A percentile compares a stretch with the other conserved stretches of the same genome.
Conservation (phyloP, 1,140 invertebrate genomes). For the Adoxophyes honmai region DNA sequence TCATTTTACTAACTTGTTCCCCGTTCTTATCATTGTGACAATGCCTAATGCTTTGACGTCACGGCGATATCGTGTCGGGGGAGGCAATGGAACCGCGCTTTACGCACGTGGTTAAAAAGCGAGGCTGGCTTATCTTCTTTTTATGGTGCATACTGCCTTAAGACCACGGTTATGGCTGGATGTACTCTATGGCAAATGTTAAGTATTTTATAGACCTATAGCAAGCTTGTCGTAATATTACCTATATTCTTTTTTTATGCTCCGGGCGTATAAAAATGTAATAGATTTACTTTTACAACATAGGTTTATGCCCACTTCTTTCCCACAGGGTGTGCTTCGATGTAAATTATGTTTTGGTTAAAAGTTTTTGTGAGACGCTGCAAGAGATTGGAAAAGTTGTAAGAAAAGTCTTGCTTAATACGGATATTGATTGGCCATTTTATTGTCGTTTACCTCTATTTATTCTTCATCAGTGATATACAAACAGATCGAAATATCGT, state of each 20-base stretch:
- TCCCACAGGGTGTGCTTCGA: not conserved
- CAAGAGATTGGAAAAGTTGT: too few relatives aligned
- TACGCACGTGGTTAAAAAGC: constrained; percentile 47
- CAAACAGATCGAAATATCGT: too few relatives aligned
- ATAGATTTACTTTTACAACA: constrained; percentile 15
- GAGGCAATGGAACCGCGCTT: constrained; percentile 32
- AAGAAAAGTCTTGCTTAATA: too few relatives aligned
- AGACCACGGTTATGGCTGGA: constrained; percentile 9
- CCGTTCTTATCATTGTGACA: too few relatives aligned
- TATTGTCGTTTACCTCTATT: too few relatives aligned
- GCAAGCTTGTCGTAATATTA: constrained; percentile 11
- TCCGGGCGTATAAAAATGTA: constrained; percentile 3
- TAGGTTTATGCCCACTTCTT: constrained; percentile 7
- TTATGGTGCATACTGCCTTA: constrained; percentile 53
- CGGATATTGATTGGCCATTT: too few relatives aligned
- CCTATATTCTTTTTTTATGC: constrained; percentile 11
- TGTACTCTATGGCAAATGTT: constrained; percentile 5
- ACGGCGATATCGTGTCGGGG: constrained; percentile 21
- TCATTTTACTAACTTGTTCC: too few relatives aligned
- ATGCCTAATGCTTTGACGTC: not conserved
- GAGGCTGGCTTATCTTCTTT: constrained; percentile 62
- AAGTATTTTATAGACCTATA: constrained; percentile 11
- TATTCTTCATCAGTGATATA: too few relatives aligned
- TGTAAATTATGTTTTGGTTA: not conserved
- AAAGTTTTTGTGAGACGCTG: too few relatives aligned